Evolutionary conservation across 2,797 vertebrate species (phyloP).

Genomic region (Anguilla megastoma): DNA sequence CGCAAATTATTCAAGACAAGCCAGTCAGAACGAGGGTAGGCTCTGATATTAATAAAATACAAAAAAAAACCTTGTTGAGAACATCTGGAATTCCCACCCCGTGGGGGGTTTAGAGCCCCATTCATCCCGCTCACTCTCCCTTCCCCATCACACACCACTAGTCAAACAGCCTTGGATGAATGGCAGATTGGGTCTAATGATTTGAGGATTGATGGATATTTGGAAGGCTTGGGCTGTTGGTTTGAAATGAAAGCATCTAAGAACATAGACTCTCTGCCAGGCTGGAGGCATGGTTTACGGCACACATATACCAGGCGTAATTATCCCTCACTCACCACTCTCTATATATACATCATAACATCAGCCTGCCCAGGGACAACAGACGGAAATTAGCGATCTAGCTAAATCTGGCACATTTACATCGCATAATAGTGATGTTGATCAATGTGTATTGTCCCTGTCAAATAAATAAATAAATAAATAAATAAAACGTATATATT

Average conservation of each 20-base stretch:
- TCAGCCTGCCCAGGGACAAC: no score
- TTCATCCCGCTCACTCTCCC: background rate
- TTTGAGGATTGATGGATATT: background rate
- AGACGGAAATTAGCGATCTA: no score
- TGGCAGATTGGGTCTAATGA: background rate
- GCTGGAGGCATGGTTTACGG: background rate
- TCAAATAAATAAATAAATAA: no score
- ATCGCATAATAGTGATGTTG: no score
- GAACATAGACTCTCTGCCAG: background rate
- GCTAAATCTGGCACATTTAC: no score
- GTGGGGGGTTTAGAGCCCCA: background rate
- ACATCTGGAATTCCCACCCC: conserved; percentile 6
- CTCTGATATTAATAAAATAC: background rate
- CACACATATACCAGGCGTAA: background rate
- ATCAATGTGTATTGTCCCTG: no score
- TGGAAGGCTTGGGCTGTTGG: background rate
- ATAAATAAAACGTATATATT: background rate
- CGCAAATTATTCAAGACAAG: background rate
- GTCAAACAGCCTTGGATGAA: background rate
- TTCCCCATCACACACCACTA: background rate
- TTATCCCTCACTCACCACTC: background rate
- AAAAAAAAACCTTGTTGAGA: background rate
- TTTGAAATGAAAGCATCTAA: background rate
- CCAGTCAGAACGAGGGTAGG: background rate
- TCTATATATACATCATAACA: background rate